Evolutionary conservation across 2,113 vertebrate species (phyloP), one percentile per base, ranked within the genome.

Genomic region (Chionis minor): DNA sequence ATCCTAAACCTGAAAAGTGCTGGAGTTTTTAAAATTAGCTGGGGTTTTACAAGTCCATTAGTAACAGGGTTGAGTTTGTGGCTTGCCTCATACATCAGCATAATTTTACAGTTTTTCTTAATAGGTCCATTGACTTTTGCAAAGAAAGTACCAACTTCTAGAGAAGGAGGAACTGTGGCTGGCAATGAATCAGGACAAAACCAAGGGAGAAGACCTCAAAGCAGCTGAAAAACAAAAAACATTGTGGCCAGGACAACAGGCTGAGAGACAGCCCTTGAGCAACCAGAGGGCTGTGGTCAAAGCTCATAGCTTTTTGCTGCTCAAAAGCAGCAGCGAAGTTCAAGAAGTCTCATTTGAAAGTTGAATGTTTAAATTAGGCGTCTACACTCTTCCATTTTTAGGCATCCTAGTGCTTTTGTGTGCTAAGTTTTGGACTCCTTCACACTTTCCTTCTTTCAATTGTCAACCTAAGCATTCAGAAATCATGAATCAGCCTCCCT

Each of bases 381-480:
- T 83, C 82, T 63, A 51, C 27, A 16, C 54, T 87, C 66, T 96
- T 96, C 93, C 90, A 88, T 95, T 96, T 97, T 96, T 94, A 95
- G 96, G 75, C 95, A 96, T 92, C 2, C 5, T 52, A 38, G 55
- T 62, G 62, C 62, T 80, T 95, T 96, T 81, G 71, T 92, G 45
- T 73, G 59, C 51, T 47, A 55, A n/a, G 32, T 88, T 94, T 96
- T 97, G 96, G 86, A 81, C 88, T 95, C 44, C 61, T 93, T 95
- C 89, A 69, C 83, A 92, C 92, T 93, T 92, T 49, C 7, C 59
- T 87, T 8, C 83, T 96, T 94, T 87, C 83, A 91, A 58, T 92
- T 97, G 91, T 92, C 92, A 95, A 79, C 94, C 81, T 96, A 91
- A 95, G 88, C 83, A 58, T 61, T 92, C 86, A 95, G 70, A 94